Evolutionary conservation across 2,113 vertebrate species (phyloP), one percentile per base, ranked within the genome.

Genomic region (Oncorhynchus kisutch): DNA sequence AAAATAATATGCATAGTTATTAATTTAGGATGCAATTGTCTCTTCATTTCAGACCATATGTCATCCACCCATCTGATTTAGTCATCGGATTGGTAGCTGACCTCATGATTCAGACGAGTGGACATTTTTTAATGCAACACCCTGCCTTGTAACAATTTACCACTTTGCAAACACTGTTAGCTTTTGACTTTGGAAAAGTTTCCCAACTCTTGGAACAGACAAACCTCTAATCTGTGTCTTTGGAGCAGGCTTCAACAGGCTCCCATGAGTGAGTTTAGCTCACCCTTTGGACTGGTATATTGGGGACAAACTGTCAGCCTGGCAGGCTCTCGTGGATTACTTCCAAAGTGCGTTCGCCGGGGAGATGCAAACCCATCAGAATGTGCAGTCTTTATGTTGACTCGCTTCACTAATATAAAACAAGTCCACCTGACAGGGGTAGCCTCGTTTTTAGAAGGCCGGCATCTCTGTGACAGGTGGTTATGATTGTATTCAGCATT

Each of bases 251-350:
- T 48, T 65, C 31, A 48, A 24, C 24, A 24, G 49, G 5, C 9
- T 14, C 54, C 49, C 49, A 39, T 12, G 49, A 5, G 20, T 54
- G 45, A 27, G 25, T 22, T 25, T 51, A 29, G 25, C 51, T 11
- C 27, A 27, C 49, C 54, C 7, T 22, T 27, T 25, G 22, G 12
- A 29, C 12, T 71, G 14, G 1, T 7, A 70, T 20, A n/a, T 24
- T 7, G 5, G 54, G 69, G 22, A 34, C 67, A 45, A 60, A 70
- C 67, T 27, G n/a, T 70, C 29, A 76, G 68, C 51, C 51, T 74
- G 70, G 51, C 65, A 78, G 73, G 22, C 67, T 77, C 25, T 48
- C 16, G 59, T 72, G 60, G 66, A 64, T 22, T 29, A 31, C 22
- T 27, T 64, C 72, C 24, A 48, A 51, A 76, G 49, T 2, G n/a